Evolutionary conservation across 2,888 invertebrate genomes (phyloP).

Genomic region (Dasypogon diadema): DNA sequence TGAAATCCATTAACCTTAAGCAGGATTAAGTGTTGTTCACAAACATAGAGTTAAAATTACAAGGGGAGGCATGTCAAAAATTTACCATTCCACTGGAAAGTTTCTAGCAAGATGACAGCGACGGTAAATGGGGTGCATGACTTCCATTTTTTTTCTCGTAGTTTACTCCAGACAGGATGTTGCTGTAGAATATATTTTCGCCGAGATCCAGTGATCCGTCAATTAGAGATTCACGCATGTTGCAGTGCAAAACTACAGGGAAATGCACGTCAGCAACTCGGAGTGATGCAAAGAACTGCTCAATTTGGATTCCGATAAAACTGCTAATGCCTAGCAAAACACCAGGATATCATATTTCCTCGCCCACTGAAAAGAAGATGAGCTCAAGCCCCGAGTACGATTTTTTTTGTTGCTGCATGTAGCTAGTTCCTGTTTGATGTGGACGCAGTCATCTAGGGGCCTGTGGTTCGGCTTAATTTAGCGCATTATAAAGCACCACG

Average conservation of each 20-base stretch:
- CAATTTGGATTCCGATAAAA: conserved; percentile 2
- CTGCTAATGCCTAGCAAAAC: conserved; percentile 36
- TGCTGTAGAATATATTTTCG: too few relatives aligned
- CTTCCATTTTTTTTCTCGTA: too few relatives aligned
- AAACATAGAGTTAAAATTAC: neutral
- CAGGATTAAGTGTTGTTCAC: conserved; percentile 31
- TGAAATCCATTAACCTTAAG: conserved; percentile 46
- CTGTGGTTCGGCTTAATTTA: conserved; percentile 34
- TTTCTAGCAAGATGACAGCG: conserved; percentile 13
- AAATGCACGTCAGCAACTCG: neutral
- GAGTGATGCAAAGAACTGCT: neutral
- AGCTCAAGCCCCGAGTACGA: neutral
- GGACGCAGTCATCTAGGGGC: conserved; percentile 3
- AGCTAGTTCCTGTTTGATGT: conserved; percentile 25
- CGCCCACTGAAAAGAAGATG: neutral
- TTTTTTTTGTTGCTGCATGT: neutral
- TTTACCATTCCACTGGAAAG: conserved; percentile 23
- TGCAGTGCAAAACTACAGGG: neutral
- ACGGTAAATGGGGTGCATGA: too few relatives aligned
- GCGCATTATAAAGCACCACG: conserved; percentile 20
- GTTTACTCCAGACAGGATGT: too few relatives aligned
- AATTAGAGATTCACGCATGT: too few relatives aligned
- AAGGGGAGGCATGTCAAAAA: conserved; percentile 27
- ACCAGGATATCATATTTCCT: conserved; percentile 45
- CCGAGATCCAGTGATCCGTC: too few relatives aligned